These are phyloP conservation scores for Microtus richardsoni DNA, from an alignment of 2,113 vertebrate genomes.

Conservation along the genomic window DNA sequence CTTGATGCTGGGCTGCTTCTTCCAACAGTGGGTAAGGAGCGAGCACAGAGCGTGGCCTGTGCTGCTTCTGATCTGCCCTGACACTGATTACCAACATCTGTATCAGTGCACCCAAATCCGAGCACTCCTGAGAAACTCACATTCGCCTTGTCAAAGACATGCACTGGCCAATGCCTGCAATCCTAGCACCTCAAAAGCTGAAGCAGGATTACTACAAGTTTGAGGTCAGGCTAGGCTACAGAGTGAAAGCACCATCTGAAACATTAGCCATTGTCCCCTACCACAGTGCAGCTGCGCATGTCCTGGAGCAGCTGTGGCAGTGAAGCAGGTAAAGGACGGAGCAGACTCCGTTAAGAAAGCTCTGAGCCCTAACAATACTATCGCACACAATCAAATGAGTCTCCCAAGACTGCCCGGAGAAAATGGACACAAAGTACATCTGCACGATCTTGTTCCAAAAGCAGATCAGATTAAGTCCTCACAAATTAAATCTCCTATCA, in stretches of 20 bases:
- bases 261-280: not conserved
- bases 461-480: constrained; percentile 86
- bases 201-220: not conserved
- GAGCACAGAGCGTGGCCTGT: not conserved
- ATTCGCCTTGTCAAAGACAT: not conserved
- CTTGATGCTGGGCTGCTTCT: not conserved
- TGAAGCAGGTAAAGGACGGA: constrained; percentile 78
- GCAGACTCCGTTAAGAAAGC: constrained; percentile 85
- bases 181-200: not conserved
- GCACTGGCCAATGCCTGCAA: not conserved
- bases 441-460: constrained; percentile 87
- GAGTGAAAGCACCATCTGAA: not conserved
- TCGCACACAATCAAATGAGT: constrained; percentile 88
- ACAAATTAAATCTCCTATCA: constrained; percentile 90
- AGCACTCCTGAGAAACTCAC: not conserved
- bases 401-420: constrained; percentile 82
- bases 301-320: constrained; percentile 59
- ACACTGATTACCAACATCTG: not conserved
- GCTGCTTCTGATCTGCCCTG: not conserved
- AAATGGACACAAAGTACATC: constrained; percentile 86
- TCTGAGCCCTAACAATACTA: constrained; percentile 84
- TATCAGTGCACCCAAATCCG: not conserved
- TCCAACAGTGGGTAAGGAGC: not conserved
- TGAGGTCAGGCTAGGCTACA: not conserved
- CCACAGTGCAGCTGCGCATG: constrained; percentile 39